These are phyloP conservation scores for Plodia interpunctella DNA, from an alignment of 1,140 invertebrate species.

Conservation along the genomic window DNA sequence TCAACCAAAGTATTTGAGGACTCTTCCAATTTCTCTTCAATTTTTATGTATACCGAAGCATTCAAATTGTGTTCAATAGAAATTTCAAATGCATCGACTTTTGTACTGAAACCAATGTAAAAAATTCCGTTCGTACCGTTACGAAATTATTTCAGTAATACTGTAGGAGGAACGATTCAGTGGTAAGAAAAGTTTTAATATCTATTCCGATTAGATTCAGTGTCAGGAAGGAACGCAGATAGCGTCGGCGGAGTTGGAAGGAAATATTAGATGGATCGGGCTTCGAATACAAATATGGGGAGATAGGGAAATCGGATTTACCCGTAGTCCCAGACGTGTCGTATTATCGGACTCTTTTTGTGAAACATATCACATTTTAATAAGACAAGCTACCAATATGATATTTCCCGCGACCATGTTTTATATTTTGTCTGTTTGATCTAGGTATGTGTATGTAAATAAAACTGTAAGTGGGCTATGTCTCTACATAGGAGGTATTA, in stretches of 20 bases:
- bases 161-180: constrained; percentile 31
- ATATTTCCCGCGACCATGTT: background rate
- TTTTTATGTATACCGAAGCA: constrained; percentile 16
- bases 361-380: constrained; percentile 57
- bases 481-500: too few species aligned
- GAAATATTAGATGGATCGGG: constrained; percentile 73
- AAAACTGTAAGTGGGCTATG: too few species aligned
- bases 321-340: constrained; percentile 64
- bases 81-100: constrained; percentile 7
- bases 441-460: too few species aligned
- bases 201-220: constrained; percentile 76
- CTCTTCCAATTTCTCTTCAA: constrained; percentile 25
- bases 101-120: constrained; percentile 4
- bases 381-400: constrained; percentile 38
- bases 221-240: constrained; percentile 73
- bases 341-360: constrained; percentile 66
- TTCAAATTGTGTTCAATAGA: constrained; percentile 11
- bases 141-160: constrained; percentile 22
- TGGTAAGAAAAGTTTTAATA: constrained; percentile 72
- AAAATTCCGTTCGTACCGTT: background rate
- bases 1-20: constrained; percentile 35
- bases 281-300: constrained; percentile 73
- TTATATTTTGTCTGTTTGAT: background rate
- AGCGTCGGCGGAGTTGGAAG: constrained; percentile 66
- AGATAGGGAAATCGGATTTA: constrained; percentile 73